A percentile compares a stretch with the other conserved stretches of the same genome.
phyloP scores from a whole-genome alignment of 2,888 invertebrate species.

The Chrysodeixis includens region DNA sequence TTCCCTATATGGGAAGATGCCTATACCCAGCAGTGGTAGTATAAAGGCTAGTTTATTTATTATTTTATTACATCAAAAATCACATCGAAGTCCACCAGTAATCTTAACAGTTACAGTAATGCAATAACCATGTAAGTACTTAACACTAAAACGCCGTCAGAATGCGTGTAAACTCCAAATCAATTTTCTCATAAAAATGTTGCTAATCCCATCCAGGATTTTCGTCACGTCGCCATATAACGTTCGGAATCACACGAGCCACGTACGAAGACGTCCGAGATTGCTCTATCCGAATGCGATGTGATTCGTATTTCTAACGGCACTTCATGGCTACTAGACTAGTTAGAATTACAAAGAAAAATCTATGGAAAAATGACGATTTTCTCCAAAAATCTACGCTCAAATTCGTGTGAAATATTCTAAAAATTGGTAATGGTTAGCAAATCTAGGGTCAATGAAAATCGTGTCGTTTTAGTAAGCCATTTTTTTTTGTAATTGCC shows the following conservation, averaged over 20 bases:
- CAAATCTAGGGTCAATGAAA: neutral
- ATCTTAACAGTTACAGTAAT: constrained; percentile 21
- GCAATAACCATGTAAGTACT: constrained; percentile 53
- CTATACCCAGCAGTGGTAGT: no score
- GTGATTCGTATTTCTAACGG: constrained; percentile 68
- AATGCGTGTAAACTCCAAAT: constrained; percentile 68
- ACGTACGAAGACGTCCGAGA: constrained; percentile 71
- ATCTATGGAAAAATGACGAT: neutral
- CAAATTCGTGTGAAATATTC: neutral
- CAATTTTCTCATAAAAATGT: constrained; percentile 71
- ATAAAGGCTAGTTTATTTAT: no score
- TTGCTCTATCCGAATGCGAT: constrained; percentile 78
- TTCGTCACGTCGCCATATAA: constrained; percentile 80
- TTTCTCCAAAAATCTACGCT: constrained; percentile 10
- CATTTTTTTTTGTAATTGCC: neutral
- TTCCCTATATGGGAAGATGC: no score
- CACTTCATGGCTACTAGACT: constrained; percentile 62
- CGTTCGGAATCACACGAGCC: constrained; percentile 68
- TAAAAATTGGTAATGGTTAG: neutral
- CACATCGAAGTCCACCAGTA: neutral
- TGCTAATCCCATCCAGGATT: constrained; percentile 73
- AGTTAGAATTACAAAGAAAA: constrained; percentile 48
- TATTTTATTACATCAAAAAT: no score
- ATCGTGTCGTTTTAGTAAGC: neutral
- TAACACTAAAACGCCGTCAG: constrained; percentile 52